A percentile compares a stretch with the other conserved stretches of the same genome.
phyloP scores from a whole-genome alignment of 2,888 invertebrate species.

The Coelogynopora nodosa region DNA sequence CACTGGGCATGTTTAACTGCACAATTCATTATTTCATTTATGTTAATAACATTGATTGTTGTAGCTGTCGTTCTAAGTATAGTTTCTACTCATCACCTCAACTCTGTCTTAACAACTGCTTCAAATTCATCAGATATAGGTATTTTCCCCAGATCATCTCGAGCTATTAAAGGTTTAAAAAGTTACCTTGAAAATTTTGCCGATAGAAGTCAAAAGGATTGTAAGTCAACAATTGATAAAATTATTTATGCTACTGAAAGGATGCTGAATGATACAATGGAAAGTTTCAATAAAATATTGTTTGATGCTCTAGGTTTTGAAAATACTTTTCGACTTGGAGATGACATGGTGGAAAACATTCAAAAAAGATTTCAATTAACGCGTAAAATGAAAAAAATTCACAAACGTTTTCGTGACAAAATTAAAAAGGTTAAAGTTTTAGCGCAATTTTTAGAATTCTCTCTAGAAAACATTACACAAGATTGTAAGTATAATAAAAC shows the following conservation, averaged over 20 bases:
- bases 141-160: background rate
- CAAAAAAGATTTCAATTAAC: background rate
- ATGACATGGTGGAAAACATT: background rate
- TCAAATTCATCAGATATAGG: background rate
- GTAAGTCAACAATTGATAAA: constrained; percentile 29
- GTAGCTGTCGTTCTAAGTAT: background rate
- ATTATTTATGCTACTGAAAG: constrained; percentile 39
- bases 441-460: too few relatives aligned
- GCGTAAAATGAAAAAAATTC: background rate
- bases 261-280: constrained; percentile 38
- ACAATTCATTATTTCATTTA: constrained; percentile 25
- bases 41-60: background rate
- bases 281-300: background rate
- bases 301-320: background rate
- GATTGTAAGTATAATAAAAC: too few relatives aligned
- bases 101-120: background rate
- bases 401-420: background rate
- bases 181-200: constrained; percentile 18
- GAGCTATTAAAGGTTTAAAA: background rate
- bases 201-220: background rate
- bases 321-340: constrained; percentile 17
- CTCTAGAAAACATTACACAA: too few relatives aligned
- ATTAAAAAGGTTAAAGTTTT: too few relatives aligned
- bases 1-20: background rate
- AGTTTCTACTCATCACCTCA: background rate